Conservation (phyloP, 1,140 invertebrate genomes). For the Triops cancriformis region DNA sequence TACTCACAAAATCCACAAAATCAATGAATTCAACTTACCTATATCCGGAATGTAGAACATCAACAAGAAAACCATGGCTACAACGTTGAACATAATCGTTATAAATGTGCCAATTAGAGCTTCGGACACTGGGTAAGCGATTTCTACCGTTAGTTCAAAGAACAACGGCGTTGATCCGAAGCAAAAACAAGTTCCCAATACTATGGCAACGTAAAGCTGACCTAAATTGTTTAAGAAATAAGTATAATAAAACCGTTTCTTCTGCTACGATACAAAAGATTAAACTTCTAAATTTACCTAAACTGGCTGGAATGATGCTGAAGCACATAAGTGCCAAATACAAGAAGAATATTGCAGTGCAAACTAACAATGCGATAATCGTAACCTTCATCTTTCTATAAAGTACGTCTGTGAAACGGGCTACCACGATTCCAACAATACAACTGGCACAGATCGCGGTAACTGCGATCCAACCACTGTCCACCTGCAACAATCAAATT, state of each 20-base stretch:
- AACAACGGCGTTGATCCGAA: conserved; percentile 43
- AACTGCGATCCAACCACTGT: conserved; percentile 37
- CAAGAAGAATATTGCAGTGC: conserved; percentile 37
- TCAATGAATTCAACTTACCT: conserved; percentile 35
- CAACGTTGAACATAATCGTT: conserved; percentile 41
- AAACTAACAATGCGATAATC: conserved; percentile 34
- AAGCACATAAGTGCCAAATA: conserved; percentile 36
- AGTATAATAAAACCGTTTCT: too few species aligned
- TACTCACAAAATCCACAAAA: conserved; percentile 5
- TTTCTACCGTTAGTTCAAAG: conserved; percentile 43
- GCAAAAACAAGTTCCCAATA: conserved; percentile 40
- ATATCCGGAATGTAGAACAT: conserved; percentile 41
- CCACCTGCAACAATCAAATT: not conserved
- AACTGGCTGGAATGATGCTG: not conserved
- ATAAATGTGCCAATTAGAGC: conserved; percentile 43
- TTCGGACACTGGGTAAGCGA: conserved; percentile 45
- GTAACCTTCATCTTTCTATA: conserved; percentile 37
- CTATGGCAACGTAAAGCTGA: conserved; percentile 34
- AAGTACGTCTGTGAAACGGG: conserved; percentile 37
- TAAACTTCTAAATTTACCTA: too few species aligned
- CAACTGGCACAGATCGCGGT: conserved; percentile 39
- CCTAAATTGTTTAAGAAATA: not conserved
- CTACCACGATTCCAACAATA: conserved; percentile 35
- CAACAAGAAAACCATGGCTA: conserved; percentile 40
- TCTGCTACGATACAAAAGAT: too few species aligned